phyloP scores from a whole-genome alignment of 2,797 vertebrate genomes.

The Mus minutoides region DNA sequence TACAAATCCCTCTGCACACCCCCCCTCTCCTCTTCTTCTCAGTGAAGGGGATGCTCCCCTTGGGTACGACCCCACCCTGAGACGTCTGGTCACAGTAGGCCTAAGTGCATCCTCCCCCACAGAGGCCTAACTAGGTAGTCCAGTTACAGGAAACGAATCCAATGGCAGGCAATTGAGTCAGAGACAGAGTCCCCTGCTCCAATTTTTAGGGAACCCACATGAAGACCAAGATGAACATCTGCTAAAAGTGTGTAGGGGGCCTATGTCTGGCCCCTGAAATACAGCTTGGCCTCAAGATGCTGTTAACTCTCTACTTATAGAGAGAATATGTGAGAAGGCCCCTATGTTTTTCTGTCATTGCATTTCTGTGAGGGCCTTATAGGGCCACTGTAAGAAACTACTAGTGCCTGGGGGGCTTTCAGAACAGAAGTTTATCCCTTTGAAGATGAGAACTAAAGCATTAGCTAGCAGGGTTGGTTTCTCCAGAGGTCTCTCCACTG shows the following conservation, averaged over 20 bases:
- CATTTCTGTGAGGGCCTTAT: not conserved
- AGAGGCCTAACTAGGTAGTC: not conserved
- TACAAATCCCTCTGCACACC: not conserved
- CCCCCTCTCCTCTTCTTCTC: not conserved
- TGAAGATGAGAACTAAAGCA: not conserved
- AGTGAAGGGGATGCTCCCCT: not conserved
- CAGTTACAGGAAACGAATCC: not conserved
- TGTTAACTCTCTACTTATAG: not conserved
- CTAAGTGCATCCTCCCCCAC: not conserved
- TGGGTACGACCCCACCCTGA: not conserved
- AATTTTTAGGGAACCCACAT: not conserved
- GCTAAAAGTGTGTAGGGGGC: not conserved
- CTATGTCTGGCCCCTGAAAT: not conserved
- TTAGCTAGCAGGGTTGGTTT: not conserved
- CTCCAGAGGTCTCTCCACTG: not conserved
- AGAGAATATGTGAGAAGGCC: not conserved
- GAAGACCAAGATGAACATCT: not conserved
- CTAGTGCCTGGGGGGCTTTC: not conserved
- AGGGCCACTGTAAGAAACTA: not conserved
- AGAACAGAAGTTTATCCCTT: not conserved
- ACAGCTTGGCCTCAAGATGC: not conserved
- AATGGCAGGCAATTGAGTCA: not conserved
- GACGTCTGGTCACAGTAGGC: not conserved
- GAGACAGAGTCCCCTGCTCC: not conserved
- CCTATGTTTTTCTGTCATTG: not conserved